Evolutionary conservation across 2,888 invertebrate genomes (phyloP).

Genomic region (Cosmia pyralina): DNA sequence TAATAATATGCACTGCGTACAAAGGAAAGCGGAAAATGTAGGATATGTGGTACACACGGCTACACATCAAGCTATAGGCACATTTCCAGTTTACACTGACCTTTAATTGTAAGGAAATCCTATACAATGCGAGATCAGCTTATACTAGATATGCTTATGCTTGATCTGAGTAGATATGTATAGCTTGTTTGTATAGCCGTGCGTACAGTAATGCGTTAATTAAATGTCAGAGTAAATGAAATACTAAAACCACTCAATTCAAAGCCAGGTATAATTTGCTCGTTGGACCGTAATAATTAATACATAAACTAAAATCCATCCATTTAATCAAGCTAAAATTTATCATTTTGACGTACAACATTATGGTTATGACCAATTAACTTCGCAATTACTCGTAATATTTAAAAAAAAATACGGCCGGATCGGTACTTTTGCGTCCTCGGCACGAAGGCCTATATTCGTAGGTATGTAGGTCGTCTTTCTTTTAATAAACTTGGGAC

Average conservation of each 20-base stretch:
- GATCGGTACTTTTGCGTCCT: slow-evolving; percentile 44
- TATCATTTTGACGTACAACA: slow-evolving; percentile 36
- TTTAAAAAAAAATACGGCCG: slow-evolving; percentile 31
- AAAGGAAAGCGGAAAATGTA: not conserved
- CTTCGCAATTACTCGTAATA: slow-evolving; percentile 31
- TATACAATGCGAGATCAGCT: no score
- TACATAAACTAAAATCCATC: slow-evolving; percentile 6
- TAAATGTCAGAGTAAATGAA: not conserved
- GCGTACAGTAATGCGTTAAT: not conserved
- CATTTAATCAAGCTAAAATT: slow-evolving; percentile 3
- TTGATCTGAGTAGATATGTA: no score
- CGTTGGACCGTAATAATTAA: not conserved
- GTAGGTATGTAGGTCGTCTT: slow-evolving; percentile 42
- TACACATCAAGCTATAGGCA: no score
- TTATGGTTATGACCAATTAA: slow-evolving; percentile 47
- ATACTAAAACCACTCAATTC: not conserved
- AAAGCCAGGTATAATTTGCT: not conserved
- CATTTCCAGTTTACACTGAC: no score
- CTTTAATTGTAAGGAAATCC: no score
- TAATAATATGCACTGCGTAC: no score
- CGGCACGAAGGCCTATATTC: slow-evolving; percentile 49
- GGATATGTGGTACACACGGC: not conserved
- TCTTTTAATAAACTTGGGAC: slow-evolving; percentile 23
- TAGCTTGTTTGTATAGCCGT: no score
- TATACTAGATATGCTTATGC: no score